phyloP scores from a whole-genome alignment of 1,140 invertebrate genomes.

The Epicauta chinensis region DNA sequence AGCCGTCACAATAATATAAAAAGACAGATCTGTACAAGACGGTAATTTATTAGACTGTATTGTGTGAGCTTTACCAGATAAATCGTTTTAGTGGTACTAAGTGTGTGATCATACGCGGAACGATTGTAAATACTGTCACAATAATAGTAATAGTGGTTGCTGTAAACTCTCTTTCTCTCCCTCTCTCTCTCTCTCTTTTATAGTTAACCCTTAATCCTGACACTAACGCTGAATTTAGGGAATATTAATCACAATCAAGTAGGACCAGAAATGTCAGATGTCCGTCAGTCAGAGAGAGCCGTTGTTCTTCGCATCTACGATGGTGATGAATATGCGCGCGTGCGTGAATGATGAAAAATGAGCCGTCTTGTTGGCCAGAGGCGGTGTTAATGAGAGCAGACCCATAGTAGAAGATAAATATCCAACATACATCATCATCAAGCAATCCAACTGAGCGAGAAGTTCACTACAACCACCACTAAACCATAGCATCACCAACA shows the following conservation, averaged over 20 bases:
- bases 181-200: background rate
- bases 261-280: slow-evolving; percentile 18
- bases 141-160: too few relatives aligned
- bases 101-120: too few relatives aligned
- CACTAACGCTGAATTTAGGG: slow-evolving; percentile 21
- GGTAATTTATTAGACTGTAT: too few relatives aligned
- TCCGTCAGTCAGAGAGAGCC: slow-evolving; percentile 19
- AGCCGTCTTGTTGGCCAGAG: slow-evolving; percentile 22
- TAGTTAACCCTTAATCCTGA: slow-evolving; percentile 21
- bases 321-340: slow-evolving; percentile 22
- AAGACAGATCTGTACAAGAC: too few relatives aligned
- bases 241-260: slow-evolving; percentile 34
- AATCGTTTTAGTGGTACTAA: too few relatives aligned
- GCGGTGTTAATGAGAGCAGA: slow-evolving; percentile 24
- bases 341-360: slow-evolving; percentile 30
- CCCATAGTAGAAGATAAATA: slow-evolving; percentile 24
- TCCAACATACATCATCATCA: slow-evolving; percentile 28
- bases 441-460: slow-evolving; percentile 1
- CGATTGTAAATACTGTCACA: too few relatives aligned
- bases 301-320: background rate
- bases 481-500: too few relatives aligned
- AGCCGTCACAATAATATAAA: too few relatives aligned
- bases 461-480: too few relatives aligned
- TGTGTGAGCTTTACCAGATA: too few relatives aligned
- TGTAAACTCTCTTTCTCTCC: too few relatives aligned